Evolutionary conservation across 2,888 invertebrate genomes (phyloP).

Genomic region (Bellardia bayeri): DNA sequence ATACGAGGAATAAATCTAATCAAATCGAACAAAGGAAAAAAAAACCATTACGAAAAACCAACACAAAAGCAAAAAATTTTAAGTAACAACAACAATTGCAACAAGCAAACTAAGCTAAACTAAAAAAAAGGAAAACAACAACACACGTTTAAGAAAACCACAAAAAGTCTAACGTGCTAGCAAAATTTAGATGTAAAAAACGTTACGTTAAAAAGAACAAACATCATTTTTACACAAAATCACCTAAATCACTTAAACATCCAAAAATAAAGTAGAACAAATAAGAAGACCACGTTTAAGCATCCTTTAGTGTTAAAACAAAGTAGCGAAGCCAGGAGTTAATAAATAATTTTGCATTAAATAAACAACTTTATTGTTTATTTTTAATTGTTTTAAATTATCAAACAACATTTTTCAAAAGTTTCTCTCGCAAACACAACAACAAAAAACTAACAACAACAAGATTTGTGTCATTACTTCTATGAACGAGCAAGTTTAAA

Average conservation of each 20-base stretch:
- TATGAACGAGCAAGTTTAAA: conserved; percentile 6
- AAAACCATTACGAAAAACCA: conserved; percentile 33
- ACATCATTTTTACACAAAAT: conserved; percentile 10
- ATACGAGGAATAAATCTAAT: conserved; percentile 49
- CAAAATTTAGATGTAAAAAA: conserved; percentile 28
- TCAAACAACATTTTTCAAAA: conserved; percentile 4
- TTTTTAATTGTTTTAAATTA: neutral
- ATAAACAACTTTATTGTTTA: neutral
- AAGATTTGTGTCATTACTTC: neutral
- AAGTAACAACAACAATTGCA: conserved; percentile 38
- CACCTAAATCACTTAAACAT: neutral
- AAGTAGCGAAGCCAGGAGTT: neutral
- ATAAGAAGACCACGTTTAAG: neutral
- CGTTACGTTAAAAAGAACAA: neutral
- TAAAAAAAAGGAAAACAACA: neutral
- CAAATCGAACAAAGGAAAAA: neutral
- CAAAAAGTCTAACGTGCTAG: conserved; percentile 16
- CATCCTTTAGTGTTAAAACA: neutral
- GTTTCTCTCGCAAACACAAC: neutral
- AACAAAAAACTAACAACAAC: neutral
- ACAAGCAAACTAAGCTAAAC: neutral
- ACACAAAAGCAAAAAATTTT: conserved; percentile 17
- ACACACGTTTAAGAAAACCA: neutral
- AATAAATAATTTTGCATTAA: too few relatives aligned
- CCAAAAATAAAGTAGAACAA: neutral